phyloP scores from a whole-genome alignment of 2,113 vertebrate genomes.

The Python bivittatus region DNA sequence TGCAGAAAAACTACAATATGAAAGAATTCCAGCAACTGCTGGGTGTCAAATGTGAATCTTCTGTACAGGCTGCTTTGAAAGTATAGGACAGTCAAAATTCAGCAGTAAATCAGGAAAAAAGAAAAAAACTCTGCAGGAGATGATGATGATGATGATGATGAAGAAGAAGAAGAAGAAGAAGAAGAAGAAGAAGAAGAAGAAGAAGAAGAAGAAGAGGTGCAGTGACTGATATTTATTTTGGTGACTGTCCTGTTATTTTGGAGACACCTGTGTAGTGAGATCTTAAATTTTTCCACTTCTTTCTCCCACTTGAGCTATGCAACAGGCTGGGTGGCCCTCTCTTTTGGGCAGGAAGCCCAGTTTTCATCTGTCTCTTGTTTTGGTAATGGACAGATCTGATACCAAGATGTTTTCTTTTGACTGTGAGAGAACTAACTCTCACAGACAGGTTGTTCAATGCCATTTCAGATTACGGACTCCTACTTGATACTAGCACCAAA shows the following conservation, averaged over 20 bases:
- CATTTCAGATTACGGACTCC: background rate
- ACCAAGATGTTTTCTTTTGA: background rate
- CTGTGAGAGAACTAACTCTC: background rate
- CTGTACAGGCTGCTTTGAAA: background rate
- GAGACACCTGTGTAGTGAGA: background rate
- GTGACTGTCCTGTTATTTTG: background rate
- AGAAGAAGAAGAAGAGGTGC: background rate
- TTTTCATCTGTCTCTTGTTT: background rate
- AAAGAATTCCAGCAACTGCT: background rate
- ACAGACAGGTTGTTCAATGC: background rate
- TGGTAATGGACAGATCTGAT: background rate
- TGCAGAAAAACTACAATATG: background rate
- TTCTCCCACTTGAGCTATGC: background rate
- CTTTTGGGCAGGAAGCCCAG: background rate
- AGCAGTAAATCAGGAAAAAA: background rate
- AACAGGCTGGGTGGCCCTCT: background rate
- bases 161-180: no score
- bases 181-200: background rate
- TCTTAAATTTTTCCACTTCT: background rate
- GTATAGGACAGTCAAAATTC: background rate
- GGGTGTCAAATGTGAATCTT: background rate
- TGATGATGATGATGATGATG: background rate
- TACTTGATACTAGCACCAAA: background rate
- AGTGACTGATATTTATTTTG: background rate
- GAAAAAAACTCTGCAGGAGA: background rate